phyloP scores from a whole-genome alignment of 2,797 vertebrate species.

The Synanceia verrucosa region DNA sequence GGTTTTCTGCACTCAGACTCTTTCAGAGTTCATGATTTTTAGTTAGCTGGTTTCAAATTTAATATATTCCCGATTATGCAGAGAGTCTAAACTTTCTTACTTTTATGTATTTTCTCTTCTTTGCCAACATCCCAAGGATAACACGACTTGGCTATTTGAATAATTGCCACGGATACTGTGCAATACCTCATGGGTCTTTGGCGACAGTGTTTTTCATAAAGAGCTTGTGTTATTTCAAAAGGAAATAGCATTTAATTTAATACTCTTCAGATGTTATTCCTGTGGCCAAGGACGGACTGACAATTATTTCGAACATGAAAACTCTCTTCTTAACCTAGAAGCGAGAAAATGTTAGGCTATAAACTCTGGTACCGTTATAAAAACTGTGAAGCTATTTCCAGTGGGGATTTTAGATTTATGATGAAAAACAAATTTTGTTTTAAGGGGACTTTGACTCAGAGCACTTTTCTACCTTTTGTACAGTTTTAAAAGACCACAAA shows the following conservation, averaged over 20 bases:
- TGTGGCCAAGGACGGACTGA: slow-evolving; percentile 49
- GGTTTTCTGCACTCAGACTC: background rate
- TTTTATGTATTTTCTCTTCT: slow-evolving; percentile 49
- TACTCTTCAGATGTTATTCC: slow-evolving; percentile 45
- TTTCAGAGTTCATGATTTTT: slow-evolving; percentile 38
- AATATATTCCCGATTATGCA: slow-evolving; percentile 56
- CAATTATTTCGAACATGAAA: slow-evolving; percentile 44
- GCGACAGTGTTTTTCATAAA: slow-evolving; percentile 54
- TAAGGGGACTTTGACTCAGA: background rate
- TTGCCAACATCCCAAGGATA: slow-evolving; percentile 66
- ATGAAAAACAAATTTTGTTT: background rate
- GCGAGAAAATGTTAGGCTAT: background rate
- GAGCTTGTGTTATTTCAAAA: slow-evolving; percentile 34
- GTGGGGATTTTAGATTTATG: background rate
- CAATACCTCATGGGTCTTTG: slow-evolving; percentile 40
- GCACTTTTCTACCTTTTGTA: too few relatives aligned
- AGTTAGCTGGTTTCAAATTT: slow-evolving; percentile 35
- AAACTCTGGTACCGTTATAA: background rate
- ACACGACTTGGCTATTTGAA: slow-evolving; percentile 57
- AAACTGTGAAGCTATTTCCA: background rate
- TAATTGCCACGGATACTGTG: slow-evolving; percentile 49
- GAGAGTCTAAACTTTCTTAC: slow-evolving; percentile 47
- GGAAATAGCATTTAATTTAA: slow-evolving; percentile 15
- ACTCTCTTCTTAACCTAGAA: slow-evolving; percentile 8
- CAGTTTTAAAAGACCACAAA: too few relatives aligned